Conservation (phyloP, 1,140 invertebrate genomes). For the Drosophila pandora region DNA sequence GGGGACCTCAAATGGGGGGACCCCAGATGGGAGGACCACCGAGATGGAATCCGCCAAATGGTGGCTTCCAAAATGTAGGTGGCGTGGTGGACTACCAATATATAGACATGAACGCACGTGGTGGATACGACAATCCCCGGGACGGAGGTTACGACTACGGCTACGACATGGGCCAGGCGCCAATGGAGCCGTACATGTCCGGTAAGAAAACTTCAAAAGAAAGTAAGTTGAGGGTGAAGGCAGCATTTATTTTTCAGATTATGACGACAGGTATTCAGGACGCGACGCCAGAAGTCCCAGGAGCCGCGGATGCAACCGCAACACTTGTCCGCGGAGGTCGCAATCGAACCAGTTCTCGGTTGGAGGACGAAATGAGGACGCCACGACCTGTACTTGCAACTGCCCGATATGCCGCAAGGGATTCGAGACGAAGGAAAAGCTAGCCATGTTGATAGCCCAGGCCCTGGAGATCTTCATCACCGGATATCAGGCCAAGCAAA, state of each 20-base stretch:
- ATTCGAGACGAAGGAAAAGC: constrained; percentile 7
- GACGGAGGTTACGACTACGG: neutral
- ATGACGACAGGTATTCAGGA: neutral
- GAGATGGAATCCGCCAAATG: neutral
- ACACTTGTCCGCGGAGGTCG: neutral
- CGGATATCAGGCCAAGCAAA: neutral
- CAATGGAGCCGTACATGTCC: neutral
- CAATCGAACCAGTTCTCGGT: neutral
- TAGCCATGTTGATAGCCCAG: constrained; percentile 31
- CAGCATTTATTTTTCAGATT: neutral
- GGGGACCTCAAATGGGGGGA: neutral
- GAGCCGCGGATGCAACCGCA: neutral
- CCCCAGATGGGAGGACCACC: neutral
- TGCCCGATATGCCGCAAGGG: constrained; percentile 16
- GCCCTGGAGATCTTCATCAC: constrained; percentile 49
- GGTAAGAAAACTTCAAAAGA: neutral
- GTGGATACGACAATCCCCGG: neutral
- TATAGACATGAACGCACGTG: constrained; percentile 9
- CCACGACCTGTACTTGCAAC: constrained; percentile 13
- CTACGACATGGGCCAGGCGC: neutral
- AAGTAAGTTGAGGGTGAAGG: neutral
- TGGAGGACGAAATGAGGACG: neutral
- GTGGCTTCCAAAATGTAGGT: neutral
- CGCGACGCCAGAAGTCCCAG: neutral
- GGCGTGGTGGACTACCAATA: neutral